Conservation (phyloP, 2,113 vertebrate species). For the Tiliqua scincoides region DNA sequence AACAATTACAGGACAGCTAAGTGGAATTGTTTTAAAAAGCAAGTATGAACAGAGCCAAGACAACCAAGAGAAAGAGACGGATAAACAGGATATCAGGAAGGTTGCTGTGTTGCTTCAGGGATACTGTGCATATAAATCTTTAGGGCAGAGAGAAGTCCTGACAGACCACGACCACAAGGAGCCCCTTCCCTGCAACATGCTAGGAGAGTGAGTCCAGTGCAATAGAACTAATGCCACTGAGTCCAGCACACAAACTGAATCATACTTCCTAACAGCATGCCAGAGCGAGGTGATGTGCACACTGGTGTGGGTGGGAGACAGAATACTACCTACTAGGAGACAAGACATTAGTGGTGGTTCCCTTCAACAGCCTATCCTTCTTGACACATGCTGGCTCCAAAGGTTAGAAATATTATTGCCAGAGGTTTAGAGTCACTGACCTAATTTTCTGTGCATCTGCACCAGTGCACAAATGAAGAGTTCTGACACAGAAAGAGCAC, state of each 20-base stretch:
- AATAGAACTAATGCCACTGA: not conserved
- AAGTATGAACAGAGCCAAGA: not conserved
- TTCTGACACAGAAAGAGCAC: not conserved
- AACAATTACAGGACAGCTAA: not conserved
- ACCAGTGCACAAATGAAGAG: conserved; percentile 35
- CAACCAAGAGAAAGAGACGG: not conserved
- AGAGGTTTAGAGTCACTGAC: conserved; percentile 22
- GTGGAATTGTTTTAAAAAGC: not conserved
- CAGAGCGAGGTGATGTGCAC: not conserved
- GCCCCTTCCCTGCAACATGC: not conserved
- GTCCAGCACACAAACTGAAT: not conserved
- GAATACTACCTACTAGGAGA: not conserved
- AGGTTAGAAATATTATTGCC: conserved; percentile 21
- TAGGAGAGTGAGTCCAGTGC: not conserved
- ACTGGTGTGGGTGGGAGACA: not conserved
- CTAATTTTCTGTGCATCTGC: conserved; percentile 29
- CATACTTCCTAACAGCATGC: not conserved
- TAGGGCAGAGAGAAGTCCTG: not conserved
- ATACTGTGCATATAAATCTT: not conserved
- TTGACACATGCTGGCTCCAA: not conserved
- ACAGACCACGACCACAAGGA: not conserved
- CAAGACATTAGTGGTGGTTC: not conserved
- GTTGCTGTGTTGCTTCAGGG: not conserved
- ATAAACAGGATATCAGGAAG: not conserved
- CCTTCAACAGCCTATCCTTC: not conserved